Evolutionary conservation across 2,888 invertebrate genomes (phyloP).

Genomic region (Caenorhabditis sp.): DNA sequence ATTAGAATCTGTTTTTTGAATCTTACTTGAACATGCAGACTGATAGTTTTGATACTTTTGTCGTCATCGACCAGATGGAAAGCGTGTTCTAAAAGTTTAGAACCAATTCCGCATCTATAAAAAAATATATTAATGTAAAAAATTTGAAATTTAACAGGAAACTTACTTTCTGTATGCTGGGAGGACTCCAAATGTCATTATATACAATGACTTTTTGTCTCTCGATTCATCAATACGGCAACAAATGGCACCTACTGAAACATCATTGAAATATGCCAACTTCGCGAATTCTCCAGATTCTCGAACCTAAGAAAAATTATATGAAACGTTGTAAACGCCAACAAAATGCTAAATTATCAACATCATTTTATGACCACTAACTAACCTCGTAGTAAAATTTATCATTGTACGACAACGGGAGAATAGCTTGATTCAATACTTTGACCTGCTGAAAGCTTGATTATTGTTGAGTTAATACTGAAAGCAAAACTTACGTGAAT

Average conservation of each 20-base stretch:
- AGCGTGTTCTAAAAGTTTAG: slow-evolving; percentile 95
- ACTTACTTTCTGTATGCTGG: slow-evolving; percentile 87
- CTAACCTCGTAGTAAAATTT: slow-evolving; percentile 97
- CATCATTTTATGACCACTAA: background rate
- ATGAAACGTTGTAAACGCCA: background rate
- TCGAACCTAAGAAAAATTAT: slow-evolving; percentile 19
- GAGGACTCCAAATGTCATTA: slow-evolving; percentile 97
- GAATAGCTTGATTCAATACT: slow-evolving; percentile 93
- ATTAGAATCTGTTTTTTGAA: background rate
- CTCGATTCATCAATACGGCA: slow-evolving; percentile 77
- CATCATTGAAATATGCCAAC: slow-evolving; percentile 96
- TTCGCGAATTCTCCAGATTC: slow-evolving; percentile 61
- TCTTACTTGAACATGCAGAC: slow-evolving; percentile 78
- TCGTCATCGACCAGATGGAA: slow-evolving; percentile 92
- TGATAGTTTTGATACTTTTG: slow-evolving; percentile 95
- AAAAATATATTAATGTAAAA: slow-evolving; percentile 17
- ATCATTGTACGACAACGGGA: slow-evolving; percentile 97
- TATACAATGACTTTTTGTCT: slow-evolving; percentile 81
- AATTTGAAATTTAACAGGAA: slow-evolving; percentile 1
- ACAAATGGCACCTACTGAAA: slow-evolving; percentile 98
- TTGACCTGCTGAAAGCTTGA: slow-evolving; percentile 83
- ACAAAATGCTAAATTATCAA: background rate
- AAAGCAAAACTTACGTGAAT: background rate
- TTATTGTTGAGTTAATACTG: background rate
- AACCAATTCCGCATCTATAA: slow-evolving; percentile 71